Base-by-base conservation (phyloP, 2,797 vertebrate species). In the Alca torda region DNA sequence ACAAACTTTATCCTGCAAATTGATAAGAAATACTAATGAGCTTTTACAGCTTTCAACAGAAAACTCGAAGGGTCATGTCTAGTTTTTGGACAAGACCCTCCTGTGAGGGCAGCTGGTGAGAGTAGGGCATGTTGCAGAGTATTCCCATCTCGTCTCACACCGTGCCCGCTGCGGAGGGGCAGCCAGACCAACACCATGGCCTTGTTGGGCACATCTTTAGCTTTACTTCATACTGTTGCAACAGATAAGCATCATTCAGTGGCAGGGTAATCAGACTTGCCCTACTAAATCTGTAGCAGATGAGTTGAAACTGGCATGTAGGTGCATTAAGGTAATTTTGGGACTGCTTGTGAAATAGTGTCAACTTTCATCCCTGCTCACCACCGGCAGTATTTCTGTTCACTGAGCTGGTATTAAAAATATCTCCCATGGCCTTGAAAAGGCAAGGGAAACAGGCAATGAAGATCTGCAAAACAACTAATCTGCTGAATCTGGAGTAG, bases 81-180 rank as follows among this genome's bases (percentile, higher is more conserved):
- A 37, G 73, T 25, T 92, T 90, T 86, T 30, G 53, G 41, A 73
- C 31, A 9, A 84, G 70, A 48, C 70, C 51, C 26, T 60, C 84
- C 26, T 59, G 21, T 23, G 61, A 59, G 80, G 70, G 68, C 39
- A 73, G 16, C 45, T 51, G 23, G 6, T 83, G 74, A 82, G 51
- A 20, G 7, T 46, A 48, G 13, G 33, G 18, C 26, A 10, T 20
- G 14, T n/a, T 65, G 46, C 24, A 43, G 39, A 43, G 13, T 46
- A n/a, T 87, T 76, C n/a, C 41, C 12, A 17, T 31, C 24, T 45
- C 4, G 2, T 43, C 11, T 70, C 26, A 8, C 6, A 1, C n/a
- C 8, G 3, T 13, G 23, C 5, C 5, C 2, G 1, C n/a, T 50
- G 46, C 3, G 8, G 43, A 57, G 28, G n/a, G 23, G 10, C 51